phyloP scores from a whole-genome alignment of 2,797 vertebrate genomes.

The Galago senegalensis region DNA sequence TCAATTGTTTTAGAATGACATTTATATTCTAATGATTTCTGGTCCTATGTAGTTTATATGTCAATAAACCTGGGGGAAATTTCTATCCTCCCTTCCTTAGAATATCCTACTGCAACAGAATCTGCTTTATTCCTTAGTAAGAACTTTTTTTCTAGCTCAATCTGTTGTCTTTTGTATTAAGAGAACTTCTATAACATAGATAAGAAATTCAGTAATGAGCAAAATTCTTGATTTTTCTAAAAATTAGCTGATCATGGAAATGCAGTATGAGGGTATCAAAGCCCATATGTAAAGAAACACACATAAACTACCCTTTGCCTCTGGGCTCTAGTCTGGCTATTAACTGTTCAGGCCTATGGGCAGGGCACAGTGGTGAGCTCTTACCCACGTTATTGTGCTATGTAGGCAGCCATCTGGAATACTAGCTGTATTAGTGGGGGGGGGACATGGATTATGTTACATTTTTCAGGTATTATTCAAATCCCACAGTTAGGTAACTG shows the following conservation, averaged over 20 bases:
- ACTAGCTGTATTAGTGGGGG: not conserved
- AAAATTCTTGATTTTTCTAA: slow-evolving; percentile 43
- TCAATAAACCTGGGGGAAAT: slow-evolving; percentile 76
- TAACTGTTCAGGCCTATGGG: not conserved
- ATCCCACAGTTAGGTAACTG: not conserved
- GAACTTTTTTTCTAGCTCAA: slow-evolving; percentile 62
- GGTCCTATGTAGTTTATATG: slow-evolving; percentile 37
- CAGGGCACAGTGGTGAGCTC: fast-evolving
- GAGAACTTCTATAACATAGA: not conserved
- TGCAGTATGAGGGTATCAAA: not conserved
- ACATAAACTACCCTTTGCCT: not conserved
- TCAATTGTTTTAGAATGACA: slow-evolving; percentile 73
- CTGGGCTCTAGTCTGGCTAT: not conserved
- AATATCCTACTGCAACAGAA: not conserved
- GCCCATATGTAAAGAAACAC: slow-evolving; percentile 22
- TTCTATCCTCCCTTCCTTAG: slow-evolving; percentile 65
- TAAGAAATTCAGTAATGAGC: slow-evolving; percentile 15
- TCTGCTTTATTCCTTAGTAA: slow-evolving; percentile 65
- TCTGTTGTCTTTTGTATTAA: slow-evolving; percentile 48
- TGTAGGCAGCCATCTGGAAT: not conserved
- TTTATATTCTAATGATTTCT: slow-evolving; percentile 74
- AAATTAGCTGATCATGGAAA: not conserved
- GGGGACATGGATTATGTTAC: not conserved
- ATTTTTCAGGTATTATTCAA: slow-evolving; percentile 4
- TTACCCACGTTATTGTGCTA: not conserved